These are phyloP conservation scores for Calephelis virginiensis DNA, from an alignment of 1,140 invertebrate genomes.

Conservation along the genomic window DNA sequence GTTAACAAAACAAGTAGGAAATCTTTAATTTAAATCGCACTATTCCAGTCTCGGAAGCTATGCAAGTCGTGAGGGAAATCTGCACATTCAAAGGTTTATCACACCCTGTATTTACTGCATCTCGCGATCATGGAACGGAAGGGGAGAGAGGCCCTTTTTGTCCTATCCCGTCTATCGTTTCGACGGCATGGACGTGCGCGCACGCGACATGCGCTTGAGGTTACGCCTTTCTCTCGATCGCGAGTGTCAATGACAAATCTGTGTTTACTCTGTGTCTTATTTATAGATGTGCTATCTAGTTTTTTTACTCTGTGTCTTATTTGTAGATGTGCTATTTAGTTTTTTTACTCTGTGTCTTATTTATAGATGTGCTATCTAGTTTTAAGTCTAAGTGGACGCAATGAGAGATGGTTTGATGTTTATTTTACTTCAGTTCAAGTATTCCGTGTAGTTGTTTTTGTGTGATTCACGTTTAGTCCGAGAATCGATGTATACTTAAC, in stretches of 20 bases:
- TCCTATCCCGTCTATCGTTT: conserved; percentile 58
- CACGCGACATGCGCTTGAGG: conserved; percentile 47
- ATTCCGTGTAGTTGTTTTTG: conserved; percentile 43
- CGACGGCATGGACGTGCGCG: conserved; percentile 60
- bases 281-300: conserved; percentile 40
- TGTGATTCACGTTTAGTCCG: conserved; percentile 54
- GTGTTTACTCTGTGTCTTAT: conserved; percentile 47
- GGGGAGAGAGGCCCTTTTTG: conserved; percentile 68
- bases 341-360: conserved; percentile 47
- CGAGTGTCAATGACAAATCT: conserved; percentile 45
- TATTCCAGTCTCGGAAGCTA: conserved; percentile 16
- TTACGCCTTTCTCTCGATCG: conserved; percentile 35
- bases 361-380: conserved; percentile 50
- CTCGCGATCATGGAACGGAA: conserved; percentile 66
- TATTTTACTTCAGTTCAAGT: conserved; percentile 61
- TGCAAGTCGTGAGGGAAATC: conserved; percentile 19
- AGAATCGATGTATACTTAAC: conserved; percentile 43
- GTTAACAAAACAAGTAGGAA: conserved; percentile 7
- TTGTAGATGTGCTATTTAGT: conserved; percentile 49
- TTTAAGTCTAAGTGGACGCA: conserved; percentile 50
- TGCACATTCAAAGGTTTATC: conserved; percentile 34
- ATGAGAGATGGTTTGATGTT: conserved; percentile 58
- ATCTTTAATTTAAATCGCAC: conserved; percentile 19
- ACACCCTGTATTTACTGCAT: conserved; percentile 60
- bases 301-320: conserved; percentile 47